These are phyloP conservation scores for Nothoprocta perdicaria DNA, from an alignment of 2,113 vertebrate species.

Conservation along the genomic window DNA sequence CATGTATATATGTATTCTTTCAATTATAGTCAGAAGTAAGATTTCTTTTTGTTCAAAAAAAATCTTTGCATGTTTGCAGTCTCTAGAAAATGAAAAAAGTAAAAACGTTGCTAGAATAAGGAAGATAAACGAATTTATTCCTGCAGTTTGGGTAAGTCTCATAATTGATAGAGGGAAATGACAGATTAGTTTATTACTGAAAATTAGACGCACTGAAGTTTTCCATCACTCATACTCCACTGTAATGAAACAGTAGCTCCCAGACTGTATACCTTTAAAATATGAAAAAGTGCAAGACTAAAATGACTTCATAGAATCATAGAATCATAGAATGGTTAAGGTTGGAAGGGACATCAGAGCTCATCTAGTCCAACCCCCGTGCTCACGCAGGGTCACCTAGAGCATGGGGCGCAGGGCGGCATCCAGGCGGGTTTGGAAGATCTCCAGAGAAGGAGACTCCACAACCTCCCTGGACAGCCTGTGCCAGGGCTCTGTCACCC, in stretches of 20 bases:
- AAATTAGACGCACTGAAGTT: background rate
- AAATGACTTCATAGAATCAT: too few relatives aligned
- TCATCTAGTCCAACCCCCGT: too few relatives aligned
- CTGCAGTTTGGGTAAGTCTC: background rate
- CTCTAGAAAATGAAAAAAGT: background rate
- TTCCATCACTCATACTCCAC: background rate
- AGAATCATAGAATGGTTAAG: too few relatives aligned
- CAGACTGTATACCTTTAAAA: background rate
- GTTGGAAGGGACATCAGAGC: too few relatives aligned
- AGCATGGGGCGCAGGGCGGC: too few relatives aligned
- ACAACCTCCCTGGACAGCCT: too few relatives aligned
- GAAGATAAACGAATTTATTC: background rate
- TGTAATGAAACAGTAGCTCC: rapidly evolving
- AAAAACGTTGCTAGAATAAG: background rate
- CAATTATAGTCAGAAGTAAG: background rate
- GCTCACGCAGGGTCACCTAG: too few relatives aligned
- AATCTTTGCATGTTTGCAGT: background rate
- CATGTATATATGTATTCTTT: background rate
- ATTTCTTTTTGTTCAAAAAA: background rate
- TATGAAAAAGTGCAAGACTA: rapidly evolving
- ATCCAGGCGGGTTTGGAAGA: too few relatives aligned
- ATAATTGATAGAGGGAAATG: background rate
- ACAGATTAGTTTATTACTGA: background rate
- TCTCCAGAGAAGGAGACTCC: too few relatives aligned
- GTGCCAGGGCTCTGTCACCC: too few relatives aligned